Evolutionary conservation across 2,888 invertebrate species (phyloP).

Genomic region (Brassicogethes aeneus): DNA sequence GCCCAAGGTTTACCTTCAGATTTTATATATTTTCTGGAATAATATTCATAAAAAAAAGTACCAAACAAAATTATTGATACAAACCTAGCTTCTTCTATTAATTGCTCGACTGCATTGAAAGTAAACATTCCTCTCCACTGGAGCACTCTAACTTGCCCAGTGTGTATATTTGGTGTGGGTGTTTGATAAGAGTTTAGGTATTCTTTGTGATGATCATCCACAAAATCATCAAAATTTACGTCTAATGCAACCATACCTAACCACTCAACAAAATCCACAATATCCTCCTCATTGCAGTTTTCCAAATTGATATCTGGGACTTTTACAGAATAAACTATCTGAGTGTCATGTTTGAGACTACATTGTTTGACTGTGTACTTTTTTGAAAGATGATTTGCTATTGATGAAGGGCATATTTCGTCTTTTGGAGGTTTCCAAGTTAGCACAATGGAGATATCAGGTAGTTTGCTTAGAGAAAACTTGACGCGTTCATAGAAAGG

Average conservation of each 20-base stretch:
- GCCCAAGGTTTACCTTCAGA: conserved; percentile 39
- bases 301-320: conserved; percentile 35
- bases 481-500: conserved; percentile 41
- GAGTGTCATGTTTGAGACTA: conserved; percentile 34
- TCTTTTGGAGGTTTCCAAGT: conserved; percentile 46
- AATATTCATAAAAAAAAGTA: conserved; percentile 7
- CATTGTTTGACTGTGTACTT: conserved; percentile 42
- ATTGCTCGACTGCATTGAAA: conserved; percentile 31
- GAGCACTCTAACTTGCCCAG: conserved; percentile 37
- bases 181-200: conserved; percentile 37
- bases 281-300: conserved; percentile 23
- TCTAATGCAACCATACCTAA: conserved; percentile 44
- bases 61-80: conserved; percentile 5
- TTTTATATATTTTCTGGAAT: conserved; percentile 15
- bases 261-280: conserved; percentile 46
- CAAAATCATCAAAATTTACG: conserved; percentile 34
- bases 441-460: conserved; percentile 41
- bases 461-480: conserved; percentile 36
- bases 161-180: conserved; percentile 31
- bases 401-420: conserved; percentile 49
- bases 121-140: conserved; percentile 47
- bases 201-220: conserved; percentile 29
- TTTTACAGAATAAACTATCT: conserved; percentile 33
- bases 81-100: conserved; percentile 34
- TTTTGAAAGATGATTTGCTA: conserved; percentile 48